Evolutionary conservation across 2,113 vertebrate species (phyloP), one percentile per base, ranked within the genome.

Genomic region (Gallinago jamesoni): DNA sequence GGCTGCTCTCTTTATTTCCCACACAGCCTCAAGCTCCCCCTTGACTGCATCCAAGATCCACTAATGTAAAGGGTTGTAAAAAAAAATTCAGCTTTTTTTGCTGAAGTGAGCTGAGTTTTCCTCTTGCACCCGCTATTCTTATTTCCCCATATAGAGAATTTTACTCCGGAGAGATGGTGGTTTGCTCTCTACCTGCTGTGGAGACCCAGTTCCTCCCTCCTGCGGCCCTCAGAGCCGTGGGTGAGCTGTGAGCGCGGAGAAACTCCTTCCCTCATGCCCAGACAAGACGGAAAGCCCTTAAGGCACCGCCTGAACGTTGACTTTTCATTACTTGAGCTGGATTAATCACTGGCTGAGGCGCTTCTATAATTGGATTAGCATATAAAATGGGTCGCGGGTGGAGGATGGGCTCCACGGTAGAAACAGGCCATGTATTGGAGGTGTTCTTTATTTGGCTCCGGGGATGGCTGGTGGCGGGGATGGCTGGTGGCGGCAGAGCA

Each of bases 241-340:
- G 19, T 2, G 16, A 37, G 48, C 47, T 9, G 47, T 23, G 7
- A 14, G 31, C 6, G 0, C 1, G 2, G 18, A 10, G 6, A 6
- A 0, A 25, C 39, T 35, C 55, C 25, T 56, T 52, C 50, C 56
- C 37, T 76, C 77, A 13, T 4, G 56, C 24, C 64, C 78, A 39
- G 43, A 8, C 70, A 25, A 1, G 57, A 24, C 1, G 2, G 35
- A n/a, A n/a, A 35, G 20, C 37, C 64, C 57, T 27, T 41, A 8
- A 28, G 50, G 24, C 17, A 2, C 2, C 3, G 11, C 23, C 62
- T 23, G 23, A 52, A 22, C 20, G 1, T 4, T 25, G 27, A 13
- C 28, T 45, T 37, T 9, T 31, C 30, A 30, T 66, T 41, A 23
- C 14, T 48, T 4, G 31, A 27, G 19, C 13, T 10, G n/a, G 5